Conservation (phyloP, 2,888 invertebrate genomes). For the Tenthredo livida region DNA sequence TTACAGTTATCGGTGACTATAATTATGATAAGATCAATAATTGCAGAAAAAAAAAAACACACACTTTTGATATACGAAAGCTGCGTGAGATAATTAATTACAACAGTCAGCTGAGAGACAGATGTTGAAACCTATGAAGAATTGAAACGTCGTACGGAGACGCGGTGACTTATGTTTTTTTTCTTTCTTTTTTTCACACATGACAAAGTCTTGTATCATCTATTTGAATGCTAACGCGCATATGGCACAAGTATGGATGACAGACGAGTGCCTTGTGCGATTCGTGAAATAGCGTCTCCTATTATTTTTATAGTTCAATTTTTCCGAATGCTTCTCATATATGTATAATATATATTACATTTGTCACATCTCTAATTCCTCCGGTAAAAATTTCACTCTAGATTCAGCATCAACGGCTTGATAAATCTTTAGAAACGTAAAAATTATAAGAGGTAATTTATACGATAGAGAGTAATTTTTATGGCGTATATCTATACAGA, state of each 20-base stretch:
- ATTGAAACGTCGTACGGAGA: conserved; percentile 21
- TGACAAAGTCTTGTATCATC: not conserved
- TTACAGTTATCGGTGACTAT: no score
- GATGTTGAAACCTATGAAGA: conserved; percentile 61
- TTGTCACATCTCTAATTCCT: not conserved
- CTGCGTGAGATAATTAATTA: conserved; percentile 27
- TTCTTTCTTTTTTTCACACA: not conserved
- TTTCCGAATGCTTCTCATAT: not conserved
- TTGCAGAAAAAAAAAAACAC: no score
- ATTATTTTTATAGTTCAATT: not conserved
- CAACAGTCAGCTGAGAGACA: conserved; percentile 62
- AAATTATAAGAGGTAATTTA: not conserved
- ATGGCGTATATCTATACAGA: conserved; percentile 14
- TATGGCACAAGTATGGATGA: conserved; percentile 20
- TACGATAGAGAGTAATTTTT: not conserved
- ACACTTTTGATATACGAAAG: not conserved
- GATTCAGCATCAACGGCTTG: no score
- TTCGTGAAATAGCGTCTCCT: not conserved
- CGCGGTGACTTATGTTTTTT: conserved; percentile 5
- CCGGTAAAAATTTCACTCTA: no score
- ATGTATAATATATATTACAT: no score
- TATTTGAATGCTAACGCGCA: conserved; percentile 15
- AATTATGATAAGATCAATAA: no score
- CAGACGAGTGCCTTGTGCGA: not conserved
- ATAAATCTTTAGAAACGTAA: no score